These are phyloP conservation scores for Deilephila elpenor DNA, from an alignment of 2,888 invertebrate genomes.

Conservation along the genomic window DNA sequence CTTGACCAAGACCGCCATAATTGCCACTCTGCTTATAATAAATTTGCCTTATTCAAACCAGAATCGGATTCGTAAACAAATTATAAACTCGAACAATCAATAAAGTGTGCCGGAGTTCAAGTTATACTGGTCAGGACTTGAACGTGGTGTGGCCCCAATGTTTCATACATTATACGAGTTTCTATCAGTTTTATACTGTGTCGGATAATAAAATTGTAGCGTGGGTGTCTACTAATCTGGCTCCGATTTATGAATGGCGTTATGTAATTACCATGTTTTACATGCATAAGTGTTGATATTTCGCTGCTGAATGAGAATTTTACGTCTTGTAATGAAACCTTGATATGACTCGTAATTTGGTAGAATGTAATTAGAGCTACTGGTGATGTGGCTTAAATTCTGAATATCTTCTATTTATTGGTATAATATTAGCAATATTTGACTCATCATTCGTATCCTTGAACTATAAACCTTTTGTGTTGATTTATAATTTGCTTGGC, in stretches of 20 bases:
- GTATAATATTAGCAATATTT: too few species aligned
- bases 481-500: too few species aligned
- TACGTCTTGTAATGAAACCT: too few species aligned
- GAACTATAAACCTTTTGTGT: too few species aligned
- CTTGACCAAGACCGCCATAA: constrained; percentile 10
- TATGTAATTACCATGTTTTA: constrained; percentile 28
- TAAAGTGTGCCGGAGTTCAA: neutral
- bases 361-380: too few species aligned
- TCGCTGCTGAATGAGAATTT: too few species aligned
- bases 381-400: too few species aligned
- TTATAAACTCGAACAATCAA: neutral
- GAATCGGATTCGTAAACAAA: neutral
- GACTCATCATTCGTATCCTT: too few species aligned
- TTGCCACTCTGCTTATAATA: neutral
- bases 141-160: constrained; percentile 28
- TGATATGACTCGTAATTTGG: too few species aligned
- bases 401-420: too few species aligned
- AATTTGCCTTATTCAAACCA: constrained; percentile 6
- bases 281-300: neutral
- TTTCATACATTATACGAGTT: constrained; percentile 23
- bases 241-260: constrained; percentile 38
- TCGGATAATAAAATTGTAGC: constrained; percentile 39
- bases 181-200: constrained; percentile 21
- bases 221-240: constrained; percentile 43
- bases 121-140: neutral